Percentiles rank a stretch among this genome's conserved stretches.
Evolutionary conservation across 2,888 invertebrate species (phyloP).

Genomic region (Aspidiotus rigidus): DNA sequence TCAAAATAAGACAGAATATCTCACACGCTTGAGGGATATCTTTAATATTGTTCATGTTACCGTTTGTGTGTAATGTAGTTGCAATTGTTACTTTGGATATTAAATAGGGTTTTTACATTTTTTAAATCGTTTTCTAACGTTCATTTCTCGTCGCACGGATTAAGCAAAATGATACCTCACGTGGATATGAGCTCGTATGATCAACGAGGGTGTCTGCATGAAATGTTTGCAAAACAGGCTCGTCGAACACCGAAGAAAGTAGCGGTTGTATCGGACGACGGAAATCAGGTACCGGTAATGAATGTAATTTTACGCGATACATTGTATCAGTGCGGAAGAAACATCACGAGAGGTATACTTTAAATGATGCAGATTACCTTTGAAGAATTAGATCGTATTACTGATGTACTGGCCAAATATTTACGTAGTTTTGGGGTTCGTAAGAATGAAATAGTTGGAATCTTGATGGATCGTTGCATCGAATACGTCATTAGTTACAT

Average conservation of each 20-base stretch:
- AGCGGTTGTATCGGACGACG: conserved; percentile 37
- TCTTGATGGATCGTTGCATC: conserved; percentile 39
- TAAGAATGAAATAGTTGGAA: conserved; percentile 38
- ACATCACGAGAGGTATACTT: neutral
- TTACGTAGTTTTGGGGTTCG: conserved; percentile 42
- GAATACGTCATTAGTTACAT: conserved; percentile 39
- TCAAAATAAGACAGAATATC: too few species aligned
- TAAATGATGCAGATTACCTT: conserved; percentile 36
- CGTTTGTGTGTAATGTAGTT: neutral
- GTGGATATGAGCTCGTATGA: conserved; percentile 39
- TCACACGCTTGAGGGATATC: too few species aligned
- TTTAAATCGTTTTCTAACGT: neutral
- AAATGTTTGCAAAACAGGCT: conserved; percentile 38
- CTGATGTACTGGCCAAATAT: conserved; percentile 57
- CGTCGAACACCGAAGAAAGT: conserved; percentile 36
- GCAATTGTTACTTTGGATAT: neutral
- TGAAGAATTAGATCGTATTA: conserved; percentile 42
- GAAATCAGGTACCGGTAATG: conserved; percentile 27
- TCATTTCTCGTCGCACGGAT: neutral
- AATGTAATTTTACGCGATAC: neutral
- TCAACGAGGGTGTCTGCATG: conserved; percentile 38
- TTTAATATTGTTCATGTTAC: too few species aligned
- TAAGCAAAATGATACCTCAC: conserved; percentile 35
- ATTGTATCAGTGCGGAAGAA: too few species aligned
- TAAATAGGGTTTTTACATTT: neutral